phyloP scores from a whole-genome alignment of 1,140 invertebrate genomes.

The Cydia strobilella region DNA sequence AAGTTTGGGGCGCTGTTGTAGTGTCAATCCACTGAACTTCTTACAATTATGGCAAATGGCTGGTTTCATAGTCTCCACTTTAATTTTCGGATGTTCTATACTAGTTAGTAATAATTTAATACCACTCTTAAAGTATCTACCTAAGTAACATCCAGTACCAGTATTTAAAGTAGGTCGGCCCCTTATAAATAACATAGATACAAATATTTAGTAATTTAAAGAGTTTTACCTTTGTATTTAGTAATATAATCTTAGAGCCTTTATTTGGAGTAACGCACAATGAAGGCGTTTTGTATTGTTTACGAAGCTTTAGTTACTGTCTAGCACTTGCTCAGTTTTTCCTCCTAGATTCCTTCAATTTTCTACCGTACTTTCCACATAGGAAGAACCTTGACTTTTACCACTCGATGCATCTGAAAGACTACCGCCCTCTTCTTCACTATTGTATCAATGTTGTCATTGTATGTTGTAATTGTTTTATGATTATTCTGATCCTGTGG shows the following conservation, averaged over 20 bases:
- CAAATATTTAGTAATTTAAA: constrained; percentile 17
- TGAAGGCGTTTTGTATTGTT: constrained; percentile 7
- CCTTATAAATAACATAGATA: constrained; percentile 7
- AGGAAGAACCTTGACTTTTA: constrained; percentile 48
- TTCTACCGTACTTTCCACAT: constrained; percentile 46
- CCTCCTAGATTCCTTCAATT: constrained; percentile 46
- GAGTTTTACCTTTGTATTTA: not conserved
- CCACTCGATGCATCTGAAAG: constrained; percentile 63
- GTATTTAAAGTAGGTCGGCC: constrained; percentile 23
- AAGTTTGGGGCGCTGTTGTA: constrained; percentile 3
- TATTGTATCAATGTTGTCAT: constrained; percentile 78
- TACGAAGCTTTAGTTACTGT: constrained; percentile 43
- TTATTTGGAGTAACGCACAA: constrained; percentile 17
- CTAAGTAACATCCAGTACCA: not conserved
- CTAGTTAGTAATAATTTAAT: not conserved
- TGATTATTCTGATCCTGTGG: constrained; percentile 37
- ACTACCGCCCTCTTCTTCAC: constrained; percentile 75
- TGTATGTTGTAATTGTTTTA: constrained; percentile 46
- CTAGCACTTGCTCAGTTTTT: constrained; percentile 46
- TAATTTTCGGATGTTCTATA: not conserved
- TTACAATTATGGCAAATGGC: not conserved
- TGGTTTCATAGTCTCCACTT: constrained; percentile 11
- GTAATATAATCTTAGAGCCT: constrained; percentile 24
- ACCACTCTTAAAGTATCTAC: not conserved
- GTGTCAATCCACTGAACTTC: not conserved